Evolutionary conservation across 2,113 vertebrate species (phyloP), one percentile per base, ranked within the genome.

Genomic region (Megaptera novaeangliae): DNA sequence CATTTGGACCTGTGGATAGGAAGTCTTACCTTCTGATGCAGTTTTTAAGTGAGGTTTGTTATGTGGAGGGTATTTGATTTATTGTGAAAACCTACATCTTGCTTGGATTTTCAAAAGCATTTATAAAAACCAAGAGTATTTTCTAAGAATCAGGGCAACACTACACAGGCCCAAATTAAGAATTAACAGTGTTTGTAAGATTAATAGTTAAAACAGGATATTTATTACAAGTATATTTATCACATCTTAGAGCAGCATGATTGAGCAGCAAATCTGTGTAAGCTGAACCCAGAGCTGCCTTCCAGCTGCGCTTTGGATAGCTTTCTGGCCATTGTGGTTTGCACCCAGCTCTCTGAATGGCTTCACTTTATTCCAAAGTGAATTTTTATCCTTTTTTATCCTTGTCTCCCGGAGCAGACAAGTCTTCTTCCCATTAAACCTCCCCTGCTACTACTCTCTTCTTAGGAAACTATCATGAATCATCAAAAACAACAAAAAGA

Each of bases 381-480:
- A 59, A 41, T 34, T 6, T 69, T 36, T 52, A 41, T 52, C 4
- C 13, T 78, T 93, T 97, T 93, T 39, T 77, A 88, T 41, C 39
- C 39, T 41, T 41, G 39, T 61, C 17, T 55, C 64, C 39, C 87
- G 94, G 55, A 93, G 46, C 39, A 97, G 23, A 91, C n/a, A 84
- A 36, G 15, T 0, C 4, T 96, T n/a, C 90, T 97, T 64, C 92
- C 52, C 27, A 88, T 27, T 97, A 81, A 72, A 91, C 5, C 12
- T 85, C 75, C 39, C 61, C 39, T 63, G 29, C 69, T 82, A 61
- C 36, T 71, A n/a, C 15, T 93, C 34, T 94, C 36, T 90, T 88
- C 49, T 95, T 52, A 88, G 66, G 75, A 68, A 97, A 97, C 64
- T 41, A 17, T 86, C 72, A 72, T 96, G 57, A 93, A 77, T 93